Conservation (phyloP, 2,113 vertebrate genomes). For the Nyctibius bracteatus region DNA sequence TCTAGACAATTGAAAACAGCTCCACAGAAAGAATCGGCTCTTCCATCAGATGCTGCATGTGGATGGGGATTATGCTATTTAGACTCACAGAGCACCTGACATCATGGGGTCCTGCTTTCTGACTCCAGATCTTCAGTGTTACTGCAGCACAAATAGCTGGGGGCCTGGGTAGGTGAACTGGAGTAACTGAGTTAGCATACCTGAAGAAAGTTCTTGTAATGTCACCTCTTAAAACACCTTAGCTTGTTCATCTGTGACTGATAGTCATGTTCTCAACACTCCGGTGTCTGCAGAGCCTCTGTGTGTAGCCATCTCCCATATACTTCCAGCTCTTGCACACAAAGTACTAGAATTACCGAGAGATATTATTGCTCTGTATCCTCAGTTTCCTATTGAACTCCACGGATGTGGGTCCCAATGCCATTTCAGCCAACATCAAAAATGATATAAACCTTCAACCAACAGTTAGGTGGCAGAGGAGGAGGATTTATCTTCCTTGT, state of each 20-base stretch:
- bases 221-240: neutral
- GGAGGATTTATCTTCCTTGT: neutral
- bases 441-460: neutral
- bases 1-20: neutral
- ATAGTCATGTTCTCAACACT: neutral
- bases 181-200: neutral
- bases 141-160: neutral
- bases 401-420: rapidly evolving
- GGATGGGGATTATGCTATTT: neutral
- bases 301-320: neutral
- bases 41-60: neutral
- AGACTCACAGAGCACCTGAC: neutral
- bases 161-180: neutral
- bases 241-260: neutral
- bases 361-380: neutral
- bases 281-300: neutral
- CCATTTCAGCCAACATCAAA: neutral
- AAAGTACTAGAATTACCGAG: neutral
- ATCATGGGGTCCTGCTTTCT: neutral
- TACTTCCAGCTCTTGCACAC: neutral
- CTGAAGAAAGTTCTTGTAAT: neutral
- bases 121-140: neutral
- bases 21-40: neutral
- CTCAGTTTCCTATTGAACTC: neutral
- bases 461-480: neutral